Evolutionary conservation across 2,888 invertebrate genomes (phyloP), one percentile per base, ranked within the genome.

Genomic region (Parasteatoda lunata): DNA sequence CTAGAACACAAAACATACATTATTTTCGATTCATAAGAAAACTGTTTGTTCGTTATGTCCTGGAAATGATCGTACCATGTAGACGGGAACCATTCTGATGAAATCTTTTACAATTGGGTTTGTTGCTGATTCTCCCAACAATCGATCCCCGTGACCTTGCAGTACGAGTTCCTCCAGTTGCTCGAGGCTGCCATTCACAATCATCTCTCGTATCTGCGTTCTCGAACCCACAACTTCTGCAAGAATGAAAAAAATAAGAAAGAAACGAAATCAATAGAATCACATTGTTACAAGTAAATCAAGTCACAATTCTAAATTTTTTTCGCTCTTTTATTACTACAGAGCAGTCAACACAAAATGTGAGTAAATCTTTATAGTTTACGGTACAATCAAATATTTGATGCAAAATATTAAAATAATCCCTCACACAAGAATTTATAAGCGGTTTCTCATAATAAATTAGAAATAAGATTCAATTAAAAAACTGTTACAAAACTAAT

Each of bases 111-210:
- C 94, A 90, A 93, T 93, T 72, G 93, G 93, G 90, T 94, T 94
- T 3, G 93, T 93, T 92, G 83, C 96, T 94, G 90, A 93, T 93
- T 95, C 94, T 5, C 84, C 96, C 94, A 90, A 95, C 92, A 90
- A 97, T 93, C 92, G 95, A 94, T 89, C 95, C 93, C 98, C 98
- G 91, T 97, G 96, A 4, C 98, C 98, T 90, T 96, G 96, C 47
- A 98, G 93, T 13, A 98, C 97, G 90, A 98, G 93, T 77, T 96
- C 94, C 49, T 98, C 98, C 90, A 98, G 93, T 93, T 96, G 95
- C 91, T 97, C 97, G 95, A 98, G 95, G 91, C 97, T 97, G 8
- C 96, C 95, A 52, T 91, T 91, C 70, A 91, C 91, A 71, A 92
- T 91, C 90, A 90, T 75, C 49, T 90, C 89, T 15, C 89, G 84